Conservation (phyloP, 2,888 invertebrate genomes). For the Euplexia lucipara region DNA sequence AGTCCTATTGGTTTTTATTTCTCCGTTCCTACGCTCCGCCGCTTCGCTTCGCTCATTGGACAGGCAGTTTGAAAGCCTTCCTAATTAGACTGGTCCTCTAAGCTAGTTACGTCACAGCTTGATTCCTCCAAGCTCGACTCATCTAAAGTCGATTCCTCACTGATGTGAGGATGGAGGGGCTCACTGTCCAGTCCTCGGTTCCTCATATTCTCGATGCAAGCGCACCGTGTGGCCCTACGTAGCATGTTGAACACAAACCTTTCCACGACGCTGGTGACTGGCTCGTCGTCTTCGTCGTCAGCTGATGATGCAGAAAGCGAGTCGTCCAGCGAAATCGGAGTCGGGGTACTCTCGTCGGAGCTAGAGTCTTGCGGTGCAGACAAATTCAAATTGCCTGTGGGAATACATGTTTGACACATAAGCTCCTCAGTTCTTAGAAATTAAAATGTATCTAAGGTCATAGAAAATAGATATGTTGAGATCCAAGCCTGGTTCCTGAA, state of each 20-base stretch:
- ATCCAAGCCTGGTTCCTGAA: constrained; percentile 23
- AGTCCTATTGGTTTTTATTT: too few relatives aligned
- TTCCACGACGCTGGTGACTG: constrained; percentile 49
- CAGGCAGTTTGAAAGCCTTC: too few relatives aligned
- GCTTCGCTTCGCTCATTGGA: too few relatives aligned
- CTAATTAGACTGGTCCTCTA: background rate
- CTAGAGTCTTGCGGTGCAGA: constrained; percentile 67
- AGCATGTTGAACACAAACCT: constrained; percentile 63
- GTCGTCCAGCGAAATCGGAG: constrained; percentile 69
- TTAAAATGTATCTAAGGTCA: background rate
- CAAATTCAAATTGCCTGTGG: constrained; percentile 75
- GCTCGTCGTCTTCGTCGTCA: constrained; percentile 80
- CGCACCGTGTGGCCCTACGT: background rate
- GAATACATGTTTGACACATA: constrained; percentile 5
- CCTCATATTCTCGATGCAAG: constrained; percentile 32
- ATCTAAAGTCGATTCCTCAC: background rate
- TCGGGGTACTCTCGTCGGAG: constrained; percentile 75
- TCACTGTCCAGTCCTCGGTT: constrained; percentile 30
- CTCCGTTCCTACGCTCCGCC: too few relatives aligned
- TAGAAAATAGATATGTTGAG: constrained; percentile 13
- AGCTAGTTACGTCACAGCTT: too few relatives aligned
- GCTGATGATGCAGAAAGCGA: constrained; percentile 69
- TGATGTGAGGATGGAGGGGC: background rate
- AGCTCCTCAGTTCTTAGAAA: background rate
- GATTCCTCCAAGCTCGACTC: too few relatives aligned